Evolutionary conservation across 2,797 vertebrate species (phyloP).

Genomic region (Emys orbicularis): DNA sequence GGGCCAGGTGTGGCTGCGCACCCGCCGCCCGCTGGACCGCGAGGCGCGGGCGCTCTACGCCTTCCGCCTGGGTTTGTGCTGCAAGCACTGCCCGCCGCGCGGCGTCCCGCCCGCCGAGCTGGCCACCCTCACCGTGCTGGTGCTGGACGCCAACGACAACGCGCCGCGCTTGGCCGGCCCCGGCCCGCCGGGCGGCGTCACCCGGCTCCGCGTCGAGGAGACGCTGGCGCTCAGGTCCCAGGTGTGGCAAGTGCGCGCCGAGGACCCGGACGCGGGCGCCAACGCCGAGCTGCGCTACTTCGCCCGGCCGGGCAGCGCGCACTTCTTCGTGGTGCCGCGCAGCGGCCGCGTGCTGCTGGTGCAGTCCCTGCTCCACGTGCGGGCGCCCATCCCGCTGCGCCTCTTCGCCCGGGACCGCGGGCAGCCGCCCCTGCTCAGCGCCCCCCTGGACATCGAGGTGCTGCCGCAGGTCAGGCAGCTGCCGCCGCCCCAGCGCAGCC

Average conservation of each 20-base stretch:
- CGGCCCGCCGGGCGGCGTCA: neutral
- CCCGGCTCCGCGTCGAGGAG: constrained; percentile 86
- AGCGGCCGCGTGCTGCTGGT: constrained; percentile 89
- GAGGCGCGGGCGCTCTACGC: constrained; percentile 85
- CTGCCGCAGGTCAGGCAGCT: constrained; percentile 74
- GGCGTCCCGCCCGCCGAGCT: constrained; percentile 72
- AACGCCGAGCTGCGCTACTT: constrained; percentile 91
- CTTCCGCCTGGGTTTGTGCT: constrained; percentile 84
- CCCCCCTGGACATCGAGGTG: constrained; percentile 83
- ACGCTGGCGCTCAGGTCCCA: constrained; percentile 86
- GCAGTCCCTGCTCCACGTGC: constrained; percentile 88
- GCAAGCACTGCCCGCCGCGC: constrained; percentile 76
- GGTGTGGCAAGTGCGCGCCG: constrained; percentile 84
- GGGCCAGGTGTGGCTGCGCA: constrained; percentile 86
- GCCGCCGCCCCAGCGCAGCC: constrained; percentile 51
- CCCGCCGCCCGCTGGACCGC: constrained; percentile 85
- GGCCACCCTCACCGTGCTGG: constrained; percentile 86
- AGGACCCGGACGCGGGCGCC: constrained; percentile 87
- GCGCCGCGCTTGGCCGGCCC: constrained; percentile 81
- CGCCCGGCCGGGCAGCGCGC: constrained; percentile 83
- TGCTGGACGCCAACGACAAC: constrained; percentile 92
- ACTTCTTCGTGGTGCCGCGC: constrained; percentile 91
- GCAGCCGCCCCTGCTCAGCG: constrained; percentile 86
- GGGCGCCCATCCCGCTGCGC: constrained; percentile 82
- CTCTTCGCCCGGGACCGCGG: constrained; percentile 89